Base-by-base conservation (phyloP, 1,140 invertebrate species). In the Monomorium pharaonis region DNA sequence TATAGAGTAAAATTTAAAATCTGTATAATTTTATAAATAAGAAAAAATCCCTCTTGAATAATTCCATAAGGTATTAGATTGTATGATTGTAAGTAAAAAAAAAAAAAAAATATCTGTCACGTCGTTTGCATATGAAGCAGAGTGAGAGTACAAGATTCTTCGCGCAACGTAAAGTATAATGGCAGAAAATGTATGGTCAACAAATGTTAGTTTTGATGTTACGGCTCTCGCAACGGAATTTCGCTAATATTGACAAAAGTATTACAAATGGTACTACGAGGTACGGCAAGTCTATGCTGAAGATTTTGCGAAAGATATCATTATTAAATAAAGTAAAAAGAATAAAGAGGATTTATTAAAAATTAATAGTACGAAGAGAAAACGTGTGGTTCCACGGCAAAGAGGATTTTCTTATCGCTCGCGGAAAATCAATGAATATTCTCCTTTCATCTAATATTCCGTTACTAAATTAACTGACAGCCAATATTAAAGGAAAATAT, bases 151-250 rank as follows among this genome's bases (percentile, higher is more conserved):
- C 24, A 63, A 44, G 37, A 70, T 24, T 74, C 37, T 21, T 24
- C 37, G 21, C 27, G 51, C 24, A 30, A 47, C 30, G 21, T 56
- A n/a, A 80, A 83, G n/a, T 70, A 27, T 44, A 81, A 72, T 58
- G 4, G 18, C 65, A 47, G 42, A 60, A 58, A 83, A 58, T 47
- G 37, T n/a, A 16, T 58, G 42, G n/a, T 74, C 67, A 72, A 81
- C 37, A 24, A n/a, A 72, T 72, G 33, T 14, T 42, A 83, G 51
- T 74, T 74, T 16, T 44, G n/a, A 83, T 33, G 51, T 47, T 47
- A n/a, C n/a, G 5, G 14, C 14, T 37, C 16, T 44, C n/a, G 44
- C 3, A 12, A 24, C 44, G 42, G 54, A 83, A 83, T 74, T 47
- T 83, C 27, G 2, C 37, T 70, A 58, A 80, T 69, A 18, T n/a